Base-by-base conservation (phyloP, 2,888 invertebrate species). In the Alsophila aescularia region DNA sequence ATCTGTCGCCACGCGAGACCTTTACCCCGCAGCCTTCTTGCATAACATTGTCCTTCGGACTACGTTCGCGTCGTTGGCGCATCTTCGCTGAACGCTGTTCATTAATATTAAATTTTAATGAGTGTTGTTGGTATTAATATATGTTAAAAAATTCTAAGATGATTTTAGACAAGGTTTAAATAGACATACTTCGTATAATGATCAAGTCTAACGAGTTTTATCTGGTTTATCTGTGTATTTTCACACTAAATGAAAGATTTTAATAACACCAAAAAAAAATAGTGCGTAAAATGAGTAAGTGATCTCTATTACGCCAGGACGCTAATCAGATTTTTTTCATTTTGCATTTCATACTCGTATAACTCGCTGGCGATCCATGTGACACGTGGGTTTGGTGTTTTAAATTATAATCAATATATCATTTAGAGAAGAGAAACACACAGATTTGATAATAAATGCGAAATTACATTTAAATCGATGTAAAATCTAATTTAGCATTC, bases 21-120 rank as follows among this genome's bases (percentile, higher is more conserved):
- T 68, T 63, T 67, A 58, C 58, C 47, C 48, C 43, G 29, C 35
- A 60, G 62, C 60, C 67, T 66, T 66, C 59, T 66, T 69, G 66
- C 66, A 60, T 66, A 64, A 61, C 54, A 15, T 37, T 56, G 59
- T 66, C 57, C 61, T 66, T 66, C 63, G 55, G 41, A 21, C 44
- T 6, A 31, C 32, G 27, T 8, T 24, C 15, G 24, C 39, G 57
- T 58, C 41, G n/a, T n/a, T n/a, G 13, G 59, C 66, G 62, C 68
- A 65, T 67, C 65, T 64, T 52, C 13, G 45, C 52, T 54, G 24
- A 51, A 40, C 44, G 21, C 24, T 15, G 36, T 39, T 57, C 36
- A 57, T 55, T 42, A 42, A 42, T 48, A 43, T 50, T 44, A 47
- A 41, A 43, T 48, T 40, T 48, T 50, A 51, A 47, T 51, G 36